These are phyloP conservation scores for Junco hyemalis DNA, from an alignment of 2,113 vertebrate species.

Conservation along the genomic window DNA sequence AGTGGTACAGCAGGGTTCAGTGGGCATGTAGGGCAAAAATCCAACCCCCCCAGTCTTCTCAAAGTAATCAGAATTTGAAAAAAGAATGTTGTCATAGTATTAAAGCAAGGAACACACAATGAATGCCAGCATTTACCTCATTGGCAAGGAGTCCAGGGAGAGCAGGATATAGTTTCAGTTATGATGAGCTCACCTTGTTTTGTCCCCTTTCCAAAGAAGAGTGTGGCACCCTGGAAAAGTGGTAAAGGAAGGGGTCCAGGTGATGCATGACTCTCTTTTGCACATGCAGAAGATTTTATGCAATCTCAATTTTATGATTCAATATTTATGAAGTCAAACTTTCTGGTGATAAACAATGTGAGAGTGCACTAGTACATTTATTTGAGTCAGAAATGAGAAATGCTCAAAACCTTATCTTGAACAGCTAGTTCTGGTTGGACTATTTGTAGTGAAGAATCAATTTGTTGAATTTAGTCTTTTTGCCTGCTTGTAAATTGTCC, in stretches of 20 bases:
- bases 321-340: background rate
- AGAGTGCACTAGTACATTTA: background rate
- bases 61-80: background rate
- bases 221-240: background rate
- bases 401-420: background rate
- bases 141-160: background rate
- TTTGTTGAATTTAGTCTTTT: constrained; percentile 14
- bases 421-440: background rate
- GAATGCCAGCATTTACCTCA: background rate
- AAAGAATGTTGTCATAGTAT: background rate
- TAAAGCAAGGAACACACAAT: background rate
- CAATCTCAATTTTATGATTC: background rate
- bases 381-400: background rate
- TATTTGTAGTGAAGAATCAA: background rate
- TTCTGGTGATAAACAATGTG: constrained; percentile 8
- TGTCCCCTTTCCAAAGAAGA: background rate
- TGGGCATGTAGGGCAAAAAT: background rate
- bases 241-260: background rate
- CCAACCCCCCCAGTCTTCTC: background rate
- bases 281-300: background rate
- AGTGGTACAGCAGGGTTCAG: background rate
- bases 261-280: background rate
- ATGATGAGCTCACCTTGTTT: background rate
- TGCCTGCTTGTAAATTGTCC: constrained; percentile 5
- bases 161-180: background rate